Evolutionary conservation across 2,113 vertebrate genomes (phyloP).

Genomic region (Psilopsiagon aurifrons): DNA sequence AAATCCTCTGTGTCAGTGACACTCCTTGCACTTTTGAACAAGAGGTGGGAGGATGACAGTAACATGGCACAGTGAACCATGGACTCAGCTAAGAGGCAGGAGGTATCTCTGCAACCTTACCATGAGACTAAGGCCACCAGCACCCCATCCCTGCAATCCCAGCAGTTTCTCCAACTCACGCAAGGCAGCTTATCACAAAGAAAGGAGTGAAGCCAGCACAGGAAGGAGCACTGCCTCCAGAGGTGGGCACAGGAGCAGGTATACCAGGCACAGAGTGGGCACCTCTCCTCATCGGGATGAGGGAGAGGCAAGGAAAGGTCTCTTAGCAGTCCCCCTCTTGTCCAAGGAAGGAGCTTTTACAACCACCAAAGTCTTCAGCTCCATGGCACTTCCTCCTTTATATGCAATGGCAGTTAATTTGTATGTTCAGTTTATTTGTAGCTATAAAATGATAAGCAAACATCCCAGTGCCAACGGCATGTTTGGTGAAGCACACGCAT

Average conservation of each 20-base stretch:
- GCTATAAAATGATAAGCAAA: neutral
- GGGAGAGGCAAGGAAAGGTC: neutral
- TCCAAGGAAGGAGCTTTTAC: neutral
- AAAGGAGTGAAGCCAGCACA: neutral
- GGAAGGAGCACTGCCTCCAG: neutral
- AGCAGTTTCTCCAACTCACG: neutral
- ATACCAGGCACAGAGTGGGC: neutral
- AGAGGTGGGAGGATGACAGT: neutral
- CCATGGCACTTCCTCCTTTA: neutral
- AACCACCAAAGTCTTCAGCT: neutral
- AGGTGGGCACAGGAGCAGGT: neutral
- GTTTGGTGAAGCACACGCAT: neutral
- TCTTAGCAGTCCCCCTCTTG: neutral
- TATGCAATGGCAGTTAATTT: neutral
- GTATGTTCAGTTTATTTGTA: neutral
- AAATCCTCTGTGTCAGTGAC: neutral
- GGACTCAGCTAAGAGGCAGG: neutral
- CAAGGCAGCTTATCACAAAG: neutral
- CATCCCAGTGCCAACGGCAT: neutral
- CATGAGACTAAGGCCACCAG: neutral
- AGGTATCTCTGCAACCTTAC: neutral
- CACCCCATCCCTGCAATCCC: neutral
- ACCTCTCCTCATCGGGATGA: neutral
- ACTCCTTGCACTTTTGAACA: fast-evolving
- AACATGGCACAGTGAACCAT: neutral